Base-by-base conservation (phyloP, 2,888 invertebrate species). In the Schizaphis graminum region DNA sequence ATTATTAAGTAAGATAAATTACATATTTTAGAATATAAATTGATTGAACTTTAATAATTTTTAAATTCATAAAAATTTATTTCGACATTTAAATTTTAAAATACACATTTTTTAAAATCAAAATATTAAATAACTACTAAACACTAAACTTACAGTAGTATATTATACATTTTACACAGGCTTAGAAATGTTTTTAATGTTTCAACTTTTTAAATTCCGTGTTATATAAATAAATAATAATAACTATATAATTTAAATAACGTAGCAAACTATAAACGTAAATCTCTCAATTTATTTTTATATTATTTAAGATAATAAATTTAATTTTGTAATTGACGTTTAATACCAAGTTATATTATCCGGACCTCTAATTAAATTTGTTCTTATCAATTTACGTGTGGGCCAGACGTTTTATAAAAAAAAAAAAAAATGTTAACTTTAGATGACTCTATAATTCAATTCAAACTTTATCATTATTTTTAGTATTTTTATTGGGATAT, bases 201-300 rank as follows among this genome's bases (percentile, higher is more conserved):
- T 44, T 91, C 41, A 56, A 91, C 56, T 91, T 56, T 84, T 84
- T 84, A 21, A 84, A 28, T 11, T 28, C 11, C 53, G 44, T 28
- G 53, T 84, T 77, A 41, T 77, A 41, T 21, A 84, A 56, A 56
- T 77, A 77, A 77, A 35, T 77, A 77, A 77, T 91, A 85, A 85
- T 24, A 56, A 44, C 44, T 56, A 44, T 53, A 16, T 44, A 57
- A n/a, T 91, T 84, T 84, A 84, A 84, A 91, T 84, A 67, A 91
- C 13, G 26, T 8, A 1, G 28, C 11, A 16, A 28, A 44, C 41
- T 41, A 44, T 44, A 28, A 28, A 41, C 56, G 47, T 85, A 91
- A 91, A 91, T 91, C 11, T 41, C 4, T 41, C 7, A 41, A 85
- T 85, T 57, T n/a, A n/a, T 57, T 91, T 85, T 91, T 57, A 57